Percentiles rank a stretch among this genome's conserved stretches.
Evolutionary conservation across 2,888 invertebrate genomes (phyloP).

Genomic region (Drosophila aldrichi): DNA sequence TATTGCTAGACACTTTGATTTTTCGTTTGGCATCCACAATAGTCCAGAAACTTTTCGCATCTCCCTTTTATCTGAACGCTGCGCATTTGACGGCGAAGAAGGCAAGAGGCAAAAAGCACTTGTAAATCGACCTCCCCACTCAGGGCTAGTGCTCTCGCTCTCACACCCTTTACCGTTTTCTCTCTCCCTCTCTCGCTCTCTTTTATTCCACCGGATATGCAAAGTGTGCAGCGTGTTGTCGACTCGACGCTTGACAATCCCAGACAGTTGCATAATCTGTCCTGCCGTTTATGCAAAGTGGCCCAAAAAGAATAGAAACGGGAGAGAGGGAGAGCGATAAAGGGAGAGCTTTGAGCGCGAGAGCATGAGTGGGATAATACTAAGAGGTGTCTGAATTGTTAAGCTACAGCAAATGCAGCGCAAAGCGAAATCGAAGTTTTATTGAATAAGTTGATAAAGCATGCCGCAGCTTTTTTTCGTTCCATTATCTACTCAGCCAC

Average conservation of each 20-base stretch:
- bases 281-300: constrained; percentile 76
- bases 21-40: constrained; percentile 69
- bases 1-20: constrained; percentile 77
- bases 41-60: constrained; percentile 57
- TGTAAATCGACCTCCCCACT: constrained; percentile 44
- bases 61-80: constrained; percentile 47
- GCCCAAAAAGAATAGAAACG: constrained; percentile 39
- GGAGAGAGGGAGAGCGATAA: background rate
- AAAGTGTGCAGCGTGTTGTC: constrained; percentile 70
- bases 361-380: constrained; percentile 43
- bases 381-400: constrained; percentile 60
- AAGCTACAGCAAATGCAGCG: constrained; percentile 35
- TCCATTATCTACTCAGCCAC: constrained; percentile 15
- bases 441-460: constrained; percentile 66
- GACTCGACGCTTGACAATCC: constrained; percentile 65
- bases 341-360: background rate
- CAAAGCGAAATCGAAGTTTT: constrained; percentile 64
- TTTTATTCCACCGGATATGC: constrained; percentile 61
- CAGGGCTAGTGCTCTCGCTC: no score
- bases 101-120: constrained; percentile 72
- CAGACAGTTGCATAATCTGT: constrained; percentile 80
- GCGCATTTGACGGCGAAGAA: constrained; percentile 65
- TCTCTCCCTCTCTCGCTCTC: background rate
- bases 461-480: constrained; percentile 11
- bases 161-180: background rate